A percentile compares a stretch with the other conserved stretches of the same genome.
These are phyloP conservation scores for Alexandromys oeconomus DNA, from an alignment of 2,797 vertebrate genomes.

Conservation along the genomic window DNA sequence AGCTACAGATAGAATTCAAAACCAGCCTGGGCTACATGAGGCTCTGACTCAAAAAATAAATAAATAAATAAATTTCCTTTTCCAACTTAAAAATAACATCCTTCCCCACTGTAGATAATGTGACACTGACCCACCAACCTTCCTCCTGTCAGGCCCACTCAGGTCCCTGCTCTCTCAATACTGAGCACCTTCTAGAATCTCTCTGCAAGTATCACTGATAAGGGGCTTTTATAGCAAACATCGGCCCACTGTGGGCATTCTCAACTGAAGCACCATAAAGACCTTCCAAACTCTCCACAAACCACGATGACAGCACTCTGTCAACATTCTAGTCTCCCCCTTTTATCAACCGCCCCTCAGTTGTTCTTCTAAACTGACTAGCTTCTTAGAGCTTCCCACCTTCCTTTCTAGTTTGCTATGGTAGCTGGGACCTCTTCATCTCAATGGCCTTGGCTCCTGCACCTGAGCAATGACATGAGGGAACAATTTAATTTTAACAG, in stretches of 20 bases:
- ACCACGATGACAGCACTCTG: neutral
- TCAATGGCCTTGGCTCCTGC: neutral
- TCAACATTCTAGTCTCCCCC: neutral
- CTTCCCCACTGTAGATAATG: neutral
- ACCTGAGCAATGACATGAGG: conserved; percentile 19
- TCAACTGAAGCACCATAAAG: neutral
- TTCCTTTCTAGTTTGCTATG: neutral
- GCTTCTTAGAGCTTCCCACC: neutral
- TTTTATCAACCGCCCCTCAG: neutral
- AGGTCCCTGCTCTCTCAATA: neutral
- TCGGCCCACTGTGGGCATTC: neutral
- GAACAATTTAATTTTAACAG: conserved; percentile 67
- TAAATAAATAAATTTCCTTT: neutral
- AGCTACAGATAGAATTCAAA: neutral
- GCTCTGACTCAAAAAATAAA: neutral
- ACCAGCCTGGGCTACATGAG: neutral
- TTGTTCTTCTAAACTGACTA: neutral
- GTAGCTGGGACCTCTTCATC: neutral
- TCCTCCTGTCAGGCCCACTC: too few species aligned
- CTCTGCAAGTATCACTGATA: neutral
- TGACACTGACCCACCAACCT: neutral
- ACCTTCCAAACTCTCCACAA: neutral
- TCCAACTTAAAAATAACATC: neutral
- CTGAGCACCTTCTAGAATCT: neutral
- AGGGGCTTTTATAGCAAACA: neutral